A percentile compares a stretch with the other conserved stretches of the same genome.
phyloP scores from a whole-genome alignment of 35 echinoderm and acorn worm genomes.

The Anneissia japonica region DNA sequence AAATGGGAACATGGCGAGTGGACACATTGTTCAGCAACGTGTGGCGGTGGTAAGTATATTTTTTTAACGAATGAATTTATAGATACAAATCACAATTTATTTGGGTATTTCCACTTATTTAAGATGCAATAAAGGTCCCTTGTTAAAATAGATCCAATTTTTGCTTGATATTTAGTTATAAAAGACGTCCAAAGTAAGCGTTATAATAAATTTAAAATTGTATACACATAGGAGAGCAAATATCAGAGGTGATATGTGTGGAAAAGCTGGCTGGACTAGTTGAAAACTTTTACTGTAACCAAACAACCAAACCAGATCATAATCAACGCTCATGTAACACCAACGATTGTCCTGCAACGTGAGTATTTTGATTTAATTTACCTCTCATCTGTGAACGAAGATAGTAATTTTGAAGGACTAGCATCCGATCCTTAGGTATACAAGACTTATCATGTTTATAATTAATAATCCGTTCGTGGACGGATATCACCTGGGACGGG shows the following conservation, averaged over 20 bases:
- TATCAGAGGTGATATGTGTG: constrained; percentile 32
- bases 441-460: background rate
- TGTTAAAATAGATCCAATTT: background rate
- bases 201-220: background rate
- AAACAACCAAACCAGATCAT: constrained; percentile 56
- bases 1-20: constrained; percentile 50
- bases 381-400: too few relatives aligned
- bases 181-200: background rate
- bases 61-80: background rate
- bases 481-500: too few relatives aligned
- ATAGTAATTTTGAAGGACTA: background rate
- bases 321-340: constrained; percentile 54
- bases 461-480: background rate
- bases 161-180: background rate
- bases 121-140: background rate
- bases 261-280: constrained; percentile 63
- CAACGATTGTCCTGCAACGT: constrained; percentile 88
- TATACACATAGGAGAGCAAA: constrained; percentile 28
- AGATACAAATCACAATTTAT: background rate
- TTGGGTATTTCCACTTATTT: background rate
- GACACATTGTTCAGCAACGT: constrained; percentile 72
- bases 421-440: background rate
- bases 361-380: too few relatives aligned
- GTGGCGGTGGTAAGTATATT: constrained; percentile 64
- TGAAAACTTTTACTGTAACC: constrained; percentile 83